Base-by-base conservation (phyloP, 2,888 invertebrate species). In the Archaeoteleia sp. region DNA sequence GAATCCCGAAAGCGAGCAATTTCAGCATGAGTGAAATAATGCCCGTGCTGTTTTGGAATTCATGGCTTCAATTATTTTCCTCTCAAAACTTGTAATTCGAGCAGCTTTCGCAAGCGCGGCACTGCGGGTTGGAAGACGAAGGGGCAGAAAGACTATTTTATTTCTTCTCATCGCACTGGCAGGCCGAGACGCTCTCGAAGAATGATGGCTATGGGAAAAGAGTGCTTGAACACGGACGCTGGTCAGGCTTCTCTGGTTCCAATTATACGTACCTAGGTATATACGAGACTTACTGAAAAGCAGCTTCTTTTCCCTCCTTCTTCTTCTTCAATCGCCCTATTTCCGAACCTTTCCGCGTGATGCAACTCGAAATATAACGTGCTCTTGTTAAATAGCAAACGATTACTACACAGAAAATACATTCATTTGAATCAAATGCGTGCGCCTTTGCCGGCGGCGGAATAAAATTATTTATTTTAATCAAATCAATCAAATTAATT, bases 211-310 rank as follows among this genome's bases (percentile, higher is more conserved):
- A 78, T 73, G 75, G 74, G 79, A 78, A 82, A 82, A 80, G 81
- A 80, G 82, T 83, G 75, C 83, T 83, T 80, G 83, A 83, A 82
- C 83, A 83, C 83, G 83, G 81, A 79, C 82, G 81, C 74, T 83
- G 83, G 83, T 83, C 83, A 83, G 82, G 72, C 78, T 75, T 78
- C 79, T 74, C 78, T 70, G 75, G 78, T 74, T 80, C 83, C 83
- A 83, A 83, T 83, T 83, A 83, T 76, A 48, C 42, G 34, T 29
- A 29, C 15, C 40, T 14, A 43, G 35, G 20, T 17, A 32, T 23
- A 46, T 15, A 45, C 35, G n/a, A 23, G 7, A 29, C 25, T 14
- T 10, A 73, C 72, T 74, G 75, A 81, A 80, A 76, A 78, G 70
- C 73, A 61, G 20, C 67, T 71, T 67, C 72, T 68, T 73, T 73